Evolutionary conservation across 92 coral and sea anemone species (phyloP).

Genomic region (Pocillopora meandrina): DNA sequence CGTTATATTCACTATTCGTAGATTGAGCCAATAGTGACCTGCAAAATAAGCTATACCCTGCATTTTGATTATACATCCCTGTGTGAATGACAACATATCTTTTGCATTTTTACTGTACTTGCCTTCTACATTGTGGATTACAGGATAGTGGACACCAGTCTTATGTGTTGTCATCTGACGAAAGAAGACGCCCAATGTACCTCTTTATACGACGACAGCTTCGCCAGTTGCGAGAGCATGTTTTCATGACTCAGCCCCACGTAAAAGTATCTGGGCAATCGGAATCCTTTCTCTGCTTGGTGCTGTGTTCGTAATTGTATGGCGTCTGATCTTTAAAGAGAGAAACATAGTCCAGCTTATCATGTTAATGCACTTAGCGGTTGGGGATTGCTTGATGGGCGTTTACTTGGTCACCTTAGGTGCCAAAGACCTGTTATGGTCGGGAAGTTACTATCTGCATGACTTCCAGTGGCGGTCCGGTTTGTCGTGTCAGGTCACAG

Average conservation of each 20-base stretch:
- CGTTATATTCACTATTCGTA: too few relatives aligned
- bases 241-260: not conserved
- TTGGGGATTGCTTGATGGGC: constrained; percentile 10
- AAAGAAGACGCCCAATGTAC: not conserved
- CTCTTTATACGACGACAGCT: not conserved
- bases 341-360: not conserved
- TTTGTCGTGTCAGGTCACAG: not conserved
- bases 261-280: not conserved
- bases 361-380: constrained; percentile 3
- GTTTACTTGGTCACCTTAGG: not conserved
- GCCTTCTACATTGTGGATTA: not conserved
- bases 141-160: not conserved
- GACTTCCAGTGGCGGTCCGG: not conserved
- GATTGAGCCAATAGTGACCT: too few relatives aligned
- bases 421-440: not conserved
- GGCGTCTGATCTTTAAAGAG: not conserved
- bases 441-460: not conserved
- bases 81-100: not conserved
- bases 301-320: not conserved
- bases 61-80: not conserved
- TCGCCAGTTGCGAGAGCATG: constrained; percentile 1
- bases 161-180: not conserved
- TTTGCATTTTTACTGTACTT: too few relatives aligned
- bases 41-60: too few relatives aligned
- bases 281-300: not conserved